Percentiles rank a stretch among this genome's conserved stretches.
phyloP scores from a whole-genome alignment of 2,888 invertebrate genomes.

The Junonia oenone region DNA sequence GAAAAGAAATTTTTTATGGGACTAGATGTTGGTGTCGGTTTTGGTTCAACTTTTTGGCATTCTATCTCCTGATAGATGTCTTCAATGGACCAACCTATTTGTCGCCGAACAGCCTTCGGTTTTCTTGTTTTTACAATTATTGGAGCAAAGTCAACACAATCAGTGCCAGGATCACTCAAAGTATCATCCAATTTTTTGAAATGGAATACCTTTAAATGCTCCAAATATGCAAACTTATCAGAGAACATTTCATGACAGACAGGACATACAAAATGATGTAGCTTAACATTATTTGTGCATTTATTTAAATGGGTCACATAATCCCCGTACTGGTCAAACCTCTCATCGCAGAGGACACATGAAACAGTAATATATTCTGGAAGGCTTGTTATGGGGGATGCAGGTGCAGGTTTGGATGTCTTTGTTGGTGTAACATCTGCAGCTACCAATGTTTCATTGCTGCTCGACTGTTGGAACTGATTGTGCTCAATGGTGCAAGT shows the following conservation, averaged over 20 bases:
- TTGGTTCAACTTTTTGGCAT: constrained; percentile 61
- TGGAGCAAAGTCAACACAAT: constrained; percentile 67
- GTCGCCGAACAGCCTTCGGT: constrained; percentile 61
- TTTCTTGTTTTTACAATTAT: constrained; percentile 57
- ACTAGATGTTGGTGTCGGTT: constrained; percentile 62
- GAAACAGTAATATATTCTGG: constrained; percentile 47
- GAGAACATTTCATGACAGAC: constrained; percentile 69
- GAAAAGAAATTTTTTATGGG: constrained; percentile 68
- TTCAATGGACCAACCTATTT: constrained; percentile 74
- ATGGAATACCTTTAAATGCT: constrained; percentile 58
- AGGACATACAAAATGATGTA: constrained; percentile 69
- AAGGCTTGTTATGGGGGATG: constrained; percentile 34
- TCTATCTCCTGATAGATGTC: constrained; percentile 75
- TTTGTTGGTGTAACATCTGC: constrained; percentile 44
- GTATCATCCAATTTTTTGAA: constrained; percentile 43
- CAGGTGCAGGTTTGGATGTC: constrained; percentile 30
- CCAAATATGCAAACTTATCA: constrained; percentile 56
- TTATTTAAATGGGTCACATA: constrained; percentile 65
- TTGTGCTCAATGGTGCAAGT: constrained; percentile 68
- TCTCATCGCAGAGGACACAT: constrained; percentile 67
- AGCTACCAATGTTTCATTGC: constrained; percentile 68
- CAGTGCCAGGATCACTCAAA: constrained; percentile 45
- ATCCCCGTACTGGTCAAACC: constrained; percentile 58
- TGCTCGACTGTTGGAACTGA: constrained; percentile 56
- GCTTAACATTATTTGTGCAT: constrained; percentile 69